Evolutionary conservation across 2,888 invertebrate species (phyloP).

Genomic region (Microplitis deprimator): DNA sequence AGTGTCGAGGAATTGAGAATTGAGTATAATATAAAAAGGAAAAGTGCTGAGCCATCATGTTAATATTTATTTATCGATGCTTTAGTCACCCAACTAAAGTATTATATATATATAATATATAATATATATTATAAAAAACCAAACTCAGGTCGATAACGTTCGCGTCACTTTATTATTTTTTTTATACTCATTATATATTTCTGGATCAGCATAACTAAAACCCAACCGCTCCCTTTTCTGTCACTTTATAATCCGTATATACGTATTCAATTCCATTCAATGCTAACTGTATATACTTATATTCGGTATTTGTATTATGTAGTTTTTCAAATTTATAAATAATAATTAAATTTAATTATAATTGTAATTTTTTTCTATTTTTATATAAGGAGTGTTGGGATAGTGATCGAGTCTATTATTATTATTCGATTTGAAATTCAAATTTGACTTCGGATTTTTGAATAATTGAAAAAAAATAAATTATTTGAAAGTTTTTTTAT

Average conservation of each 20-base stretch:
- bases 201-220: conserved; percentile 55
- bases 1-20: conserved; percentile 36
- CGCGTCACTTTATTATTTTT: conserved; percentile 43
- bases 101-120: neutral
- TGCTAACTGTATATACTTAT: conserved; percentile 8
- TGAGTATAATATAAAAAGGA: conserved; percentile 26
- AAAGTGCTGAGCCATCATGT: conserved; percentile 58
- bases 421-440: no score
- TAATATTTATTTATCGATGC: conserved; percentile 57
- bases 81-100: conserved; percentile 26
- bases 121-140: neutral
- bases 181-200: conserved; percentile 34
- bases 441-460: no score
- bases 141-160: conserved; percentile 39
- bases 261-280: conserved; percentile 32
- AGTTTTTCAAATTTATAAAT: no score
- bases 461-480: no score
- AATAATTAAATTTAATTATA: no score
- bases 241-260: conserved; percentile 44
- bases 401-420: no score
- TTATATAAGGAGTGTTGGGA: no score
- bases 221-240: conserved; percentile 42
- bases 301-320: no score
- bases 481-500: no score
- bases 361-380: no score